Base-by-base conservation (phyloP, 2,797 vertebrate genomes). In the Takifugu rubripes region DNA sequence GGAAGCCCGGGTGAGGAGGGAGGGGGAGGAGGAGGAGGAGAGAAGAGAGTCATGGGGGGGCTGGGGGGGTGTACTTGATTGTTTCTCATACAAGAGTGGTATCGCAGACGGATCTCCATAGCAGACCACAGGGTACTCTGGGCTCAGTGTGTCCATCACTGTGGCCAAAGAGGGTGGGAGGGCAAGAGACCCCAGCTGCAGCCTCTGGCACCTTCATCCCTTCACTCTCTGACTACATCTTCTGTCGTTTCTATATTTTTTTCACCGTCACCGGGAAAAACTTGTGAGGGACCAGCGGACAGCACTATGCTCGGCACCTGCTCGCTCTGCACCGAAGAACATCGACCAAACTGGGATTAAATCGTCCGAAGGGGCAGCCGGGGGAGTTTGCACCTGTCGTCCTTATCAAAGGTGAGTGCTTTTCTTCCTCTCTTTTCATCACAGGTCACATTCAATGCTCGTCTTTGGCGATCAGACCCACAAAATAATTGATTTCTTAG, bases 11-110 rank as follows among this genome's bases (percentile, higher is more conserved):
- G 52, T 56, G 53, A 62, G 56, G 49, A 66, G 62, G 58, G 75
- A 66, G 76, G 63, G 75, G 78, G 11, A 2, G 33, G 12, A 12
- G 36, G 36, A 40, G 36, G 36, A 60, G 57, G 74, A 64, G 75
- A 59, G 75, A 79, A 78, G 67, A 77, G 80, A 81, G 75, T 76
- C 79, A 85, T 49, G 49, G 36, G 36, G 14, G 36, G 12, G 36
- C 4, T 40, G 36, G 12, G 66, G 59, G 69, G 68, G 52, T 49
- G 77, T 51, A 54, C 77, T 70, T 84, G 79, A 84, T 86, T 84
- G 73, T 82, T 78, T 77, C 81, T 89, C 84, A 85, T 89, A 89
- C 84, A 86, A 78, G 75, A 80, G 83, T 88, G 87, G 86, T 87
- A 86, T 82, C 66, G 56, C 85, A 79, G 80, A 80, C 83, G 80